Evolutionary conservation across 2,888 invertebrate species (phyloP), one percentile per base, ranked within the genome.

Genomic region (Perdita meconis): DNA sequence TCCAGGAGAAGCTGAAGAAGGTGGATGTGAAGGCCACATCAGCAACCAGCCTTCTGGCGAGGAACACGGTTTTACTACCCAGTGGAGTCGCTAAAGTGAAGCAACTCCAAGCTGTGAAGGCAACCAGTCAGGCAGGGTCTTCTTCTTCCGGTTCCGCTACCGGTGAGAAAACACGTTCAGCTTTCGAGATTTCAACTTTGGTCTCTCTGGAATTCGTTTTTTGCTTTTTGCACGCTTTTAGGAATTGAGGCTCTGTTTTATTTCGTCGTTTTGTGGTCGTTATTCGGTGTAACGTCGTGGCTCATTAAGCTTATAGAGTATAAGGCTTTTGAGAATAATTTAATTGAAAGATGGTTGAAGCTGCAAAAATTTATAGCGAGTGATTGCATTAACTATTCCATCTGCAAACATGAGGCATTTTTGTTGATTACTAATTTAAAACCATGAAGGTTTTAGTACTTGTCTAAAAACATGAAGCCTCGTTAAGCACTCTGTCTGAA

Each of bases 91-190:
- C 83, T 34, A 85, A 84, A 36, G 86, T 89, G 8, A 89, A 89
- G 67, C 86, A 89, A 78, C 71, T 88, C 5, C 72, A 77, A 16
- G 65, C 78, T 2, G 61, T 76, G 30, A 71, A 60, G 59, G 36
- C 60, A 36, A 55, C 74, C 26, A 63, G 47, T 3, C 66, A 74
- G 51, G 70, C 69, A 56, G 65, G 42, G 42, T 44, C 81, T 8
- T 84, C 81, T 8, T 84, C 88, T 5, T 89, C 89, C 16, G 87
- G 89, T 16, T 92, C 92, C 16, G 91, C 92, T 34, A 92, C 92
- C n/a, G 92, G 92, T 90, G 81, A 88, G 87, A 65, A 38, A n/a
- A 16, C 51, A 16, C 3, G 34, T 34, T 22, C 13, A 55, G 51
- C 47, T 34, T 30, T 10, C 0, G 26, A 34, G 38, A 53, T 50